Percentiles rank a stretch among this genome's conserved stretches.
These are phyloP conservation scores for Poeciliopsis turrubarensis DNA, from an alignment of 2,113 vertebrate genomes.

Conservation along the genomic window DNA sequence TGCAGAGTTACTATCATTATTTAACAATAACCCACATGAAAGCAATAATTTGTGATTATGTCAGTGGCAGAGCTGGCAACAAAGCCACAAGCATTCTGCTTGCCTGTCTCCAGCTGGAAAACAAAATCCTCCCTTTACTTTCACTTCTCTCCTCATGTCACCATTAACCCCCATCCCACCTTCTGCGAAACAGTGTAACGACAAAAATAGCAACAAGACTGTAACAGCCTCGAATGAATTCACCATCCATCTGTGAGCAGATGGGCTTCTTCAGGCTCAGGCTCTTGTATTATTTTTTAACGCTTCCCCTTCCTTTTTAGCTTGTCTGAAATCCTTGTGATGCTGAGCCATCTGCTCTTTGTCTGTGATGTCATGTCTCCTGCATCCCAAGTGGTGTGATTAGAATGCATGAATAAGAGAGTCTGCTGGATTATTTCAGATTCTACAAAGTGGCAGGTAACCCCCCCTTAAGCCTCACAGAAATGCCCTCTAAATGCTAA, in stretches of 20 bases:
- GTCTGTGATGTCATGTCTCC: conserved; percentile 46
- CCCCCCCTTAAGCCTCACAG: background rate
- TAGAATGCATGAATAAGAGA: conserved; percentile 38
- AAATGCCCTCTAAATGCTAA: too few relatives aligned
- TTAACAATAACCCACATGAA: conserved; percentile 10
- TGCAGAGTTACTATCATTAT: conserved; percentile 2
- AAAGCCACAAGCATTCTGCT: conserved; percentile 36
- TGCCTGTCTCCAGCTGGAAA: conserved; percentile 34
- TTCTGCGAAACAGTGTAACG: conserved; percentile 37
- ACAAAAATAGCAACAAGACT: conserved; percentile 63
- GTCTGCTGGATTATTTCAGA: conserved; percentile 34
- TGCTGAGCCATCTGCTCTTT: conserved; percentile 61
- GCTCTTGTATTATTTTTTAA: background rate
- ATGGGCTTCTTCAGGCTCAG: conserved; percentile 57
- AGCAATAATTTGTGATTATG: conserved; percentile 6
- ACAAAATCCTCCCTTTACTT: conserved; percentile 37
- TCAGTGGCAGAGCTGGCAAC: conserved; percentile 19
- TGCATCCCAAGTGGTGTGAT: conserved; percentile 38
- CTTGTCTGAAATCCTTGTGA: conserved; percentile 57
- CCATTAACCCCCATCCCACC: conserved; percentile 39
- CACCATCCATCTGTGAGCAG: conserved; percentile 64
- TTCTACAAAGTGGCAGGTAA: conserved; percentile 24
- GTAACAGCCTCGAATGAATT: conserved; percentile 53
- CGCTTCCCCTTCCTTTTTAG: conserved; percentile 39
- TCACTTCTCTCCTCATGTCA: conserved; percentile 26